These are phyloP conservation scores for Microchrysa polita DNA, from an alignment of 2,888 invertebrate genomes.

Conservation along the genomic window DNA sequence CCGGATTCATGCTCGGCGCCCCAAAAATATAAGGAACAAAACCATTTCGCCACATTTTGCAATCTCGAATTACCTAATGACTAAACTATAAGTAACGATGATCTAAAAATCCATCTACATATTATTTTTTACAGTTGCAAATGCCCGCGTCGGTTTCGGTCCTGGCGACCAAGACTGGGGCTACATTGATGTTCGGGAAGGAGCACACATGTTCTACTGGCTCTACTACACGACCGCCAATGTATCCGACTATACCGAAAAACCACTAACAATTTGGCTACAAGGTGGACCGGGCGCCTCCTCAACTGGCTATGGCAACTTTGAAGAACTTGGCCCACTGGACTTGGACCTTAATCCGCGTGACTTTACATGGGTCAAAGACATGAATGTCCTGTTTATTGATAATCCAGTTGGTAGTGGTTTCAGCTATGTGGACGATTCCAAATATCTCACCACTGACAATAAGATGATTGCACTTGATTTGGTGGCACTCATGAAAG, in stretches of 20 bases:
- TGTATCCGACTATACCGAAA: constrained; percentile 69
- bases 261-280: constrained; percentile 86
- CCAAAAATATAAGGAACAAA: too few species aligned
- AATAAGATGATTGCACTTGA: constrained; percentile 78
- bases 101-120: too few species aligned
- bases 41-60: too few species aligned
- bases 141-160: constrained; percentile 65
- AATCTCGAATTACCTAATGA: too few species aligned
- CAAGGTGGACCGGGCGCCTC: constrained; percentile 88
- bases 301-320: constrained; percentile 86
- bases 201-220: constrained; percentile 90
- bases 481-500: constrained; percentile 76
- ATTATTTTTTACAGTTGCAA: neutral
- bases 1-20: too few species aligned
- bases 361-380: constrained; percentile 78
- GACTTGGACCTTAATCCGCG: constrained; percentile 74
- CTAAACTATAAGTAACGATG: too few species aligned
- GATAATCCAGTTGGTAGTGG: constrained; percentile 93
- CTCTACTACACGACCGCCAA: constrained; percentile 78
- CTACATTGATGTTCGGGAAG: constrained; percentile 75
- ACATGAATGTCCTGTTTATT: constrained; percentile 85
- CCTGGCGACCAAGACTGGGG: constrained; percentile 77
- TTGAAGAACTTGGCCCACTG: constrained; percentile 82
- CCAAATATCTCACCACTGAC: constrained; percentile 65
- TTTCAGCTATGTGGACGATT: constrained; percentile 79